Percentiles rank a stretch among this genome's conserved stretches.
phyloP scores from a whole-genome alignment of 1,140 invertebrate genomes.

The Tyrophagus putrescentiae region DNA sequence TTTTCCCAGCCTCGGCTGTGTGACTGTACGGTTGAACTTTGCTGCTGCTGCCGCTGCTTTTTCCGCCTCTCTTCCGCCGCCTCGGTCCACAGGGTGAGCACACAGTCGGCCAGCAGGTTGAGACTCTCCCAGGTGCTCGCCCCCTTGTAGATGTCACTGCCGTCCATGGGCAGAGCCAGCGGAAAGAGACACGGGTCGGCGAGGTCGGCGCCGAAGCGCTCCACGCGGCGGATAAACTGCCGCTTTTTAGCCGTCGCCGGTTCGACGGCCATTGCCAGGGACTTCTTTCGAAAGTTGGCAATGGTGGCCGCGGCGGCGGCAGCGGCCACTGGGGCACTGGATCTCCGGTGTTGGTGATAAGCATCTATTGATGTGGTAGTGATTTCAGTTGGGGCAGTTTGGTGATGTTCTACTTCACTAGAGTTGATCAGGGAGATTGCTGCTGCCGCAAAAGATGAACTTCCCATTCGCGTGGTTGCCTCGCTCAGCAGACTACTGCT shows the following conservation, averaged over 20 bases:
- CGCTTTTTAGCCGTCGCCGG: background rate
- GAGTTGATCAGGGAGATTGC: too few relatives aligned
- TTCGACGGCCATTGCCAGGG: background rate
- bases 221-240: slow-evolving; percentile 4
- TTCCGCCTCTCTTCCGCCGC: background rate
- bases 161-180: slow-evolving; percentile 17
- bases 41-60: background rate
- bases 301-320: background rate
- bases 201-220: slow-evolving; percentile 12
- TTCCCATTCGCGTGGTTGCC: too few relatives aligned
- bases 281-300: background rate
- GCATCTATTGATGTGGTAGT: too few relatives aligned
- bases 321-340: background rate
- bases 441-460: too few relatives aligned
- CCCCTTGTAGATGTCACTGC: slow-evolving; percentile 17
- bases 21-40: background rate
- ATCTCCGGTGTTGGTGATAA: background rate
- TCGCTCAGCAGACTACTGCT: too few relatives aligned
- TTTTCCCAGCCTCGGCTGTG: background rate
- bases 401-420: too few relatives aligned
- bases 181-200: slow-evolving; percentile 16
- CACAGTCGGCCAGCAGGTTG: slow-evolving; percentile 15
- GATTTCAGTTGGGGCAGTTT: too few relatives aligned
- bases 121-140: slow-evolving; percentile 11
- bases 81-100: slow-evolving; percentile 7